These are phyloP conservation scores for Aegithalos caudatus DNA, from an alignment of 2,113 vertebrate genomes.

Conservation along the genomic window DNA sequence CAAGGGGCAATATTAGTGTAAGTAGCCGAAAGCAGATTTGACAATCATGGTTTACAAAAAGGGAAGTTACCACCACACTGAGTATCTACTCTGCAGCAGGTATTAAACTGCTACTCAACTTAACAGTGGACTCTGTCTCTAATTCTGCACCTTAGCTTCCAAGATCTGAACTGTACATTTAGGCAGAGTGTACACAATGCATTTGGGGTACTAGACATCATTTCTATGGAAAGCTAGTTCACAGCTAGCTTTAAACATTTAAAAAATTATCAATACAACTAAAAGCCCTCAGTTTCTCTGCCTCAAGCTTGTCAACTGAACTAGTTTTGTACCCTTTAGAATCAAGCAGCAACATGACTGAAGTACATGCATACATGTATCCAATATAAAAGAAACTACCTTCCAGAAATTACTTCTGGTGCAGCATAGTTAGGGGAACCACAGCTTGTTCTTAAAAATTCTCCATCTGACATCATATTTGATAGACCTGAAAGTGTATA, in stretches of 20 bases:
- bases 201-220: background rate
- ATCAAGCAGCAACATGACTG: background rate
- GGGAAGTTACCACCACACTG: background rate
- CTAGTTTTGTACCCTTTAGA: background rate
- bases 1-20: background rate
- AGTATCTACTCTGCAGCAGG: background rate
- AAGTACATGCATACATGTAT: background rate
- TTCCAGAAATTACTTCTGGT: slow-evolving; percentile 98
- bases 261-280: background rate
- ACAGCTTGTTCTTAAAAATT: slow-evolving; percentile 96
- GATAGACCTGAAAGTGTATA: slow-evolving; percentile 86
- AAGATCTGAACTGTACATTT: background rate
- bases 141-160: background rate
- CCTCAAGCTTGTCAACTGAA: background rate
- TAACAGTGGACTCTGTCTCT: background rate
- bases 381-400: slow-evolving; percentile 75
- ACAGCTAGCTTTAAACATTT: background rate
- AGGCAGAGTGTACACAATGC: background rate
- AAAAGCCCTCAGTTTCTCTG: background rate
- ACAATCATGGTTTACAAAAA: background rate
- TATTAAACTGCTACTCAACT: background rate
- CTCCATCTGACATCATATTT: slow-evolving; percentile 99
- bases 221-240: background rate
- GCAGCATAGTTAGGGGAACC: slow-evolving; percentile 98
- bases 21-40: background rate